phyloP scores from a whole-genome alignment of 1,140 invertebrate species.

The Glossosoma conforme region DNA sequence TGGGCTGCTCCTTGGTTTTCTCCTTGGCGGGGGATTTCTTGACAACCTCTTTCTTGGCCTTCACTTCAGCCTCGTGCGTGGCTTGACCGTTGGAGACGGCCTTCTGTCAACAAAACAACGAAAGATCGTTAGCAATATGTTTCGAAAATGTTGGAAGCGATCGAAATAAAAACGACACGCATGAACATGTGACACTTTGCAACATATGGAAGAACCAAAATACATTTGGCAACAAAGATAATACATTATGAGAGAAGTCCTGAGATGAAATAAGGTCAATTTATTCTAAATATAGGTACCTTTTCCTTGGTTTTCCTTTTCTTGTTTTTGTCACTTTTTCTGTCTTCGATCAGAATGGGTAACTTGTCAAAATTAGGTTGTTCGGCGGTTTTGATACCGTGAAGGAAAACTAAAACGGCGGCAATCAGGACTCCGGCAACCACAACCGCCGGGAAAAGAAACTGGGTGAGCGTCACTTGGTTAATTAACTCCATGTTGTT shows the following conservation, averaged over 20 bases:
- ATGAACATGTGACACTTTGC: constrained; percentile 18
- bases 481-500: constrained; percentile 52
- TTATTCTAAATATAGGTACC: constrained; percentile 51
- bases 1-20: constrained; percentile 32
- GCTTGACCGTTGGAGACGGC: constrained; percentile 39
- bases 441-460: constrained; percentile 57
- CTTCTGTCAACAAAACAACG: constrained; percentile 13
- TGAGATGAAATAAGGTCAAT: constrained; percentile 26
- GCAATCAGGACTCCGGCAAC: constrained; percentile 61
- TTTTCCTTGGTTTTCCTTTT: constrained; percentile 68
- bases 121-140: not conserved
- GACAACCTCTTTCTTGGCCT: constrained; percentile 45
- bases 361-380: constrained; percentile 68
- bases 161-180: not conserved
- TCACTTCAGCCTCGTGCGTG: constrained; percentile 43
- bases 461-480: constrained; percentile 51
- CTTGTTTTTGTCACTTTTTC: constrained; percentile 59
- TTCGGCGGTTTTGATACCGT: constrained; percentile 67
- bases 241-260: constrained; percentile 25
- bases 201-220: constrained; percentile 23
- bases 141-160: not conserved
- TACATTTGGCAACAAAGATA: constrained; percentile 26
- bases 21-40: constrained; percentile 34
- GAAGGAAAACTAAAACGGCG: constrained; percentile 63
- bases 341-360: constrained; percentile 54